Base-by-base conservation (phyloP, 2,888 invertebrate species). In the Lasioglossum malachurum region DNA sequence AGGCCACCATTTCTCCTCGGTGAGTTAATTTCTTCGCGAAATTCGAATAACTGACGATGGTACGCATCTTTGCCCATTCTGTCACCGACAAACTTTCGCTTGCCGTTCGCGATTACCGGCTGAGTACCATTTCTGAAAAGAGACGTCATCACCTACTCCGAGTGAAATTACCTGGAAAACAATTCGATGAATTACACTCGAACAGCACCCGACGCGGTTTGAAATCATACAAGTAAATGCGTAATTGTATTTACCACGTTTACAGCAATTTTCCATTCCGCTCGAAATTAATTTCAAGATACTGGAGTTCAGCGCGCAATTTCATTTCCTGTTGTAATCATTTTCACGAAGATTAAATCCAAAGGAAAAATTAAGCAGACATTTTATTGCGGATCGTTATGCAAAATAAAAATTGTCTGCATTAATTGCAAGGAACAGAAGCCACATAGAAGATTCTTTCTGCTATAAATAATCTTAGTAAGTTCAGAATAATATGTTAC, bases 61-160 rank as follows among this genome's bases (percentile, higher is more conserved):
- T 57, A 69, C 44, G 60, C 60, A 82, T 74, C 81, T 74, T 69
- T 41, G 75, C 74, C n/a, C 73, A 41, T 23, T 23, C 71, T 57
- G 86, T 87, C 86, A 79, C 76, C 69, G 38, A 78, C 86, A 84
- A 78, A 79, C 86, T 78, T 80, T 75, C 78, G 80, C 74, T 81
- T 41, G 27, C 41, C 64, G 78, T 71, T 74, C 60, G 27, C 84
- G 72, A 71, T 84, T 76, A 73, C 31, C 41, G 64, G 35, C 27
- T 27, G 44, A 67, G 44, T 69, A 57, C 60, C 23, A 64, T 60
- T 57, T 27, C 69, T 46, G 75, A 71, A 53, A 75, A 73, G 69
- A 71, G 72, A n/a, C 46, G 72, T 67, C 60, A 57, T 53, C 27
- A 41, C 23, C 57, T 38, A 27, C 27, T 31, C 35, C 75, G 35